Percentiles rank a stretch among this genome's conserved stretches.
These are phyloP conservation scores for Cantharis nigra DNA, from an alignment of 2,888 invertebrate species.

Conservation along the genomic window DNA sequence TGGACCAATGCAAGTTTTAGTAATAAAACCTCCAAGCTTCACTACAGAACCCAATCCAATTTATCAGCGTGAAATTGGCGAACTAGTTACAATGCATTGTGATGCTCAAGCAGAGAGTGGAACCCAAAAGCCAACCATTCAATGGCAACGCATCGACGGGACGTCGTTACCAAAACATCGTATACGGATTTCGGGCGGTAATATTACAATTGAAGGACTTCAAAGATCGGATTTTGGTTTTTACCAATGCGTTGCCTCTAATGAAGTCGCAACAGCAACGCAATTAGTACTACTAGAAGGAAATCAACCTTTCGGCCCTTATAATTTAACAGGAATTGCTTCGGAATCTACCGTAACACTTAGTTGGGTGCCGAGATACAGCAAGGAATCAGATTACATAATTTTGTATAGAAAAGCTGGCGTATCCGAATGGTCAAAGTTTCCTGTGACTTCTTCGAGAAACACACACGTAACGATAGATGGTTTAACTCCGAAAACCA, in stretches of 20 bases:
- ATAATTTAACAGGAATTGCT: conserved; percentile 89
- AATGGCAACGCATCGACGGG: conserved; percentile 89
- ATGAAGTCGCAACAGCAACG: conserved; percentile 94
- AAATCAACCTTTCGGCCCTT: conserved; percentile 67
- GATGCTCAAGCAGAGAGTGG: conserved; percentile 91
- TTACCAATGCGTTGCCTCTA: conserved; percentile 94
- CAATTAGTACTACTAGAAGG: conserved; percentile 90
- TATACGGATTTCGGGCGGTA: conserved; percentile 80
- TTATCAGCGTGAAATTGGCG: conserved; percentile 89
- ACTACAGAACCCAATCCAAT: conserved; percentile 86
- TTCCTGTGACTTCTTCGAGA: conserved; percentile 90
- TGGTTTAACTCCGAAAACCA: conserved; percentile 84
- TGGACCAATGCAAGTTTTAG: conserved; percentile 73
- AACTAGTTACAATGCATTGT: conserved; percentile 93
- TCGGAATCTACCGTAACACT: conserved; percentile 89
- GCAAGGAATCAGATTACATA: conserved; percentile 92
- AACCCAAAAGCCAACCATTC: conserved; percentile 85
- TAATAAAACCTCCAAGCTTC: conserved; percentile 91
- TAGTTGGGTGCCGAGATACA: conserved; percentile 93
- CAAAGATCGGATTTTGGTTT: conserved; percentile 89
- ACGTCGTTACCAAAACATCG: conserved; percentile 80
- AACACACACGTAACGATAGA: conserved; percentile 90
- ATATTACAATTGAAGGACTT: conserved; percentile 88
- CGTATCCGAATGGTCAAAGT: conserved; percentile 88
- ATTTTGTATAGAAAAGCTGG: conserved; percentile 93